These are phyloP conservation scores for Pollachius pollachius DNA, from an alignment of 2,113 vertebrate species.

Conservation along the genomic window DNA sequence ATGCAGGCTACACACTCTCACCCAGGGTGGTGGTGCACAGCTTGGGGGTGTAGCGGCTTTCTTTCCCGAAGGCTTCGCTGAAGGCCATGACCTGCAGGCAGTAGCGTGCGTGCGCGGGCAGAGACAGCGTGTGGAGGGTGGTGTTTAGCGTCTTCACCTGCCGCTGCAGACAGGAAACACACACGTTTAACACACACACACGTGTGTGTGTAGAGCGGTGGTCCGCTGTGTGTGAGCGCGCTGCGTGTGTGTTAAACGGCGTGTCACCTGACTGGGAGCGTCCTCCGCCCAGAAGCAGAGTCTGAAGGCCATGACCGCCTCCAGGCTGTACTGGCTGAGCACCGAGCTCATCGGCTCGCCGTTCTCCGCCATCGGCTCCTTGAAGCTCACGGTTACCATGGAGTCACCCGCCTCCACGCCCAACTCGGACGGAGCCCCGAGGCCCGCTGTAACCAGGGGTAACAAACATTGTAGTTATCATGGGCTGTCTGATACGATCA, in stretches of 20 bases:
- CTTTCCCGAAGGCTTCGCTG: neutral
- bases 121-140: conserved; percentile 1
- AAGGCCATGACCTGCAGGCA: conserved; percentile 30
- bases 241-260: neutral
- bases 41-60: conserved; percentile 14
- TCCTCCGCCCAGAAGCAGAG: conserved; percentile 31
- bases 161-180: conserved; percentile 6
- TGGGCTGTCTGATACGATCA: no score
- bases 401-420: neutral
- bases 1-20: neutral
- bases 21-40: conserved; percentile 30
- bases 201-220: neutral
- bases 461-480: neutral
- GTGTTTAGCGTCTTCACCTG: neutral
- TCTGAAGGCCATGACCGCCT: neutral
- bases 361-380: conserved; percentile 6
- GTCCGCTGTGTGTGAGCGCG: neutral
- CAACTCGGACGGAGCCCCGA: conserved; percentile 20
- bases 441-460: conserved; percentile 14
- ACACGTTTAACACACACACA: neutral
- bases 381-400: conserved; percentile 23
- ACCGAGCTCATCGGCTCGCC: conserved; percentile 11
- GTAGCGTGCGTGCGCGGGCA: conserved; percentile 27
- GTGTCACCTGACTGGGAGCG: neutral
- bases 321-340: neutral